Conservation (phyloP, 2,888 invertebrate genomes). For the Saturnia pavonia region DNA sequence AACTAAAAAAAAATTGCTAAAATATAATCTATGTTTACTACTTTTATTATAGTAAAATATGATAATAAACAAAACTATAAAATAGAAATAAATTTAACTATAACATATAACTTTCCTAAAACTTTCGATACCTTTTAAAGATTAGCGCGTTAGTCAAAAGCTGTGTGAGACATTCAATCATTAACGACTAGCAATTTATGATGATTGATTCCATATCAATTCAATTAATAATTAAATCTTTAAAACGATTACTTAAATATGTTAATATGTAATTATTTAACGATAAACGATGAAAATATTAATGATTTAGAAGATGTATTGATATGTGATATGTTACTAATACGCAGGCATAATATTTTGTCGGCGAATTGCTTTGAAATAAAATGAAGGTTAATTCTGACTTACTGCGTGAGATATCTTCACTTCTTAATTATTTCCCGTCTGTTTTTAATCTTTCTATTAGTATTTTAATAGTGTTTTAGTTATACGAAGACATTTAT, state of each 20-base stretch:
- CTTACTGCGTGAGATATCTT: not conserved
- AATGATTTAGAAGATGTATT: not conserved
- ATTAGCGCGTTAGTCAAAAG: not conserved
- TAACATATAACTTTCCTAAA: not conserved
- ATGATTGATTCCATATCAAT: not conserved
- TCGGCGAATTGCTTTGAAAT: not conserved
- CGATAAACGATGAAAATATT: conserved; percentile 4
- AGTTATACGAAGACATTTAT: not conserved
- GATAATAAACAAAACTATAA: too few relatives aligned
- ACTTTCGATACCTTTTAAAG: not conserved
- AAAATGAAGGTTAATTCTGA: conserved; percentile 1
- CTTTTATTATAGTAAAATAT: too few relatives aligned
- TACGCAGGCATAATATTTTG: not conserved
- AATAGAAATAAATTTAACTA: not conserved
- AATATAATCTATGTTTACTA: too few relatives aligned
- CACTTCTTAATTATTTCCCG: not conserved
- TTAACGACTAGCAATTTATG: not conserved
- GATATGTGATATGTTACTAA: not conserved
- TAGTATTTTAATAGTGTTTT: not conserved
- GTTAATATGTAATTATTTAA: conserved; percentile 3
- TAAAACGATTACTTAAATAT: not conserved
- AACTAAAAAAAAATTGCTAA: too few relatives aligned
- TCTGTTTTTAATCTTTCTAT: not conserved
- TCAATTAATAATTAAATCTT: not conserved
- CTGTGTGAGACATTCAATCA: not conserved